phyloP scores from a whole-genome alignment of 2,797 vertebrate species.

The Myotis planiceps region DNA sequence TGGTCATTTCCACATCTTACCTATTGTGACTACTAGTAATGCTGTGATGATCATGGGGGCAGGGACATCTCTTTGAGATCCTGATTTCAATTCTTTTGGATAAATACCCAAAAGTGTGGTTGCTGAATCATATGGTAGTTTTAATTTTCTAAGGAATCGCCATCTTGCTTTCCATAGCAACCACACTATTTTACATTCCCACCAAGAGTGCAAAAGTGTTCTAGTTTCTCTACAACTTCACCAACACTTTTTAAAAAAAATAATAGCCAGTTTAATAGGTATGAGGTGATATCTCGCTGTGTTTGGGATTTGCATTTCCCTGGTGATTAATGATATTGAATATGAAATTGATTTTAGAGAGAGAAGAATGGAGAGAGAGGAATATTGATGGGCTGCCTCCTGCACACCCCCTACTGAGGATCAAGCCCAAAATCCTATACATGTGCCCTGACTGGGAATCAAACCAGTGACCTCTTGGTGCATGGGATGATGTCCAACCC shows the following conservation, averaged over 20 bases:
- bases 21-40: background rate
- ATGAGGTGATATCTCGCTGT: background rate
- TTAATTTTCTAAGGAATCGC: background rate
- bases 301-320: background rate
- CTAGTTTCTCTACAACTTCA: background rate
- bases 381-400: background rate
- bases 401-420: background rate
- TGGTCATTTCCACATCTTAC: background rate
- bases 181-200: background rate
- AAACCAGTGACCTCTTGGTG: background rate
- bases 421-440: background rate
- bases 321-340: background rate
- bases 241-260: background rate
- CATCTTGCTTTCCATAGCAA: background rate
- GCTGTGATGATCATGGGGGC: background rate
- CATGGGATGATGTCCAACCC: background rate
- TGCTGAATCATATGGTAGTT: background rate
- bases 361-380: background rate
- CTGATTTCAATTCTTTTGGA: background rate
- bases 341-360: background rate
- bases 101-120: background rate
- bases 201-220: background rate
- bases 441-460: background rate
- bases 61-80: background rate
- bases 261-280: background rate